phyloP scores from a whole-genome alignment of 2,888 invertebrate species.

The Latheticus oryzae region DNA sequence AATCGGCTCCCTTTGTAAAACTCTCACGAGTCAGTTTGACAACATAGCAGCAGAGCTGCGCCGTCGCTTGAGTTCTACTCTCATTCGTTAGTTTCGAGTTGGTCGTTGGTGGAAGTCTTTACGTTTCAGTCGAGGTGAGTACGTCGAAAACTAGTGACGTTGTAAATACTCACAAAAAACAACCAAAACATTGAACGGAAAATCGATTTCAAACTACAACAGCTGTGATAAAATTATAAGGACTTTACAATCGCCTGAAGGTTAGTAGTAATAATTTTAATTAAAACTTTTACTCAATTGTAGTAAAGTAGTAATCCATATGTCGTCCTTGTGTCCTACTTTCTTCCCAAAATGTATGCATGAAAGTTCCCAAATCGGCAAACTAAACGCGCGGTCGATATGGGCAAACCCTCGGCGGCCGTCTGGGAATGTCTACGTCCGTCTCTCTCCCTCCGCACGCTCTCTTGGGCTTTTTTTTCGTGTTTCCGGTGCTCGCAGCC shows the following conservation, averaged over 20 bases:
- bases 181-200: background rate
- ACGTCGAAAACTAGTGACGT: background rate
- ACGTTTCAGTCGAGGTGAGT: conserved; percentile 20
- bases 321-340: conserved; percentile 52
- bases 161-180: conserved; percentile 1
- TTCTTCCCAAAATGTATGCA: background rate
- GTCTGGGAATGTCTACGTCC: conserved; percentile 55
- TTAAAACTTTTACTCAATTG: background rate
- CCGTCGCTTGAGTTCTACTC: background rate
- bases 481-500: conserved; percentile 61
- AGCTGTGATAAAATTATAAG: conserved; percentile 5
- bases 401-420: conserved; percentile 42
- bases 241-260: conserved; percentile 1
- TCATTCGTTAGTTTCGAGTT: conserved; percentile 28
- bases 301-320: conserved; percentile 49
- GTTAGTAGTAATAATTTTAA: conserved; percentile 9
- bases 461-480: conserved; percentile 56
- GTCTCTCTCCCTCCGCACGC: conserved; percentile 55
- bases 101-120: conserved; percentile 36
- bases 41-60: conserved; percentile 12
- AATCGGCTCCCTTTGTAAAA: conserved; percentile 23
- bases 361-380: conserved; percentile 8
- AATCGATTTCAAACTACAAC: background rate
- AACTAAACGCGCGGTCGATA: conserved; percentile 18
- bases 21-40: conserved; percentile 24